Conservation (phyloP, 2,113 vertebrate genomes). For the Rhizomys pruinosus region DNA sequence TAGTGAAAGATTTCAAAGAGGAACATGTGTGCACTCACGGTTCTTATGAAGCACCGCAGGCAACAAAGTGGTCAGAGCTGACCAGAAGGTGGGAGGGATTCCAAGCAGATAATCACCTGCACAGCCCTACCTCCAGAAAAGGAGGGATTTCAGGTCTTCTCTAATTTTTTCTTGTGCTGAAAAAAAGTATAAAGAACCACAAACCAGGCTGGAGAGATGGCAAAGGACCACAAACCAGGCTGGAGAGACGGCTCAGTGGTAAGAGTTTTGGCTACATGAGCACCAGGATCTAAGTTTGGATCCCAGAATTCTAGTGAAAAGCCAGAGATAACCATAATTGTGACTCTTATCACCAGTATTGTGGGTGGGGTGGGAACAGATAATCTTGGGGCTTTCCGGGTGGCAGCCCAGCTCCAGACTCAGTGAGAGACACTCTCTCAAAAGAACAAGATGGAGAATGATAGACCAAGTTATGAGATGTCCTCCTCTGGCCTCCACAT, state of each 20-base stretch:
- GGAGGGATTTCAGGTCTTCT: conserved; percentile 1
- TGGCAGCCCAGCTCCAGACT: not conserved
- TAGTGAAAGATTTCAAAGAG: conserved; percentile 38
- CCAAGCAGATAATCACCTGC: not conserved
- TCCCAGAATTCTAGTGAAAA: not conserved
- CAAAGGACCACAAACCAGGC: not conserved
- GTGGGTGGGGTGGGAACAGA: not conserved
- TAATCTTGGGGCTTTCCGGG: no score
- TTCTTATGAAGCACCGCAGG: conserved; percentile 29
- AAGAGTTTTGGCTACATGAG: no score
- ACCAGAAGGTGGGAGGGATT: conserved; percentile 44
- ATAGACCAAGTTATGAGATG: not conserved
- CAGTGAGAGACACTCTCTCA: not conserved
- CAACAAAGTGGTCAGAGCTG: conserved; percentile 35
- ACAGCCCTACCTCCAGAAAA: conserved; percentile 14
- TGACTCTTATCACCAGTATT: not conserved
- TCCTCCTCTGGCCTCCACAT: not conserved
- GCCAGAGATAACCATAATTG: not conserved
- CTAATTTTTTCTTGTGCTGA: not conserved
- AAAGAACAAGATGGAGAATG: not conserved
- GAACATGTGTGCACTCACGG: not conserved
- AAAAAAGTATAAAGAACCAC: conserved; percentile 1
- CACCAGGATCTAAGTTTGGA: no score
- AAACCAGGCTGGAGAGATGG: not conserved
- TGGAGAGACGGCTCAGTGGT: not conserved